Evolutionary conservation across 2,113 vertebrate species (phyloP), one percentile per base, ranked within the genome.

Genomic region (Prinia subflava): DNA sequence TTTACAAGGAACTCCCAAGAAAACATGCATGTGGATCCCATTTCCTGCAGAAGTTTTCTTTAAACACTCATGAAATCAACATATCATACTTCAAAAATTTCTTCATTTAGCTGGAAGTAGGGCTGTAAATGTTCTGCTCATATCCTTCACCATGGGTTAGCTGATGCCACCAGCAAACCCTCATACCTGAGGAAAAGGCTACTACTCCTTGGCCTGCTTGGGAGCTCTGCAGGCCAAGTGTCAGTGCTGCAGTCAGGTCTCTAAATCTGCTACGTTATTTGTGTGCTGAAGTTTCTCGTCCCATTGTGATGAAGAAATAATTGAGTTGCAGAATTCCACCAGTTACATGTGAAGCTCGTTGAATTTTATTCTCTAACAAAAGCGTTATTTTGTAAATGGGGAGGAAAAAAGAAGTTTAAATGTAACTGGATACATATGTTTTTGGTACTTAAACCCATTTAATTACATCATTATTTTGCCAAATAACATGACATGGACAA

Each of bases 401-500:
- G 27, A 39, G 24, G 21, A 31, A 10, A 47, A 35, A 65, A 53
- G 52, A 81, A 55, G 28, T 44, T 70, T 44, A 68, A 92, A 63
- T 73, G 49, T 70, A 86, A 96, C 59, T 71, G 82, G 71, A 84
- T 78, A 44, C 89, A 87, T 84, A 90, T 94, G 89, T 3, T 84
- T 94, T 93, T 94, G 37, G 86, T 95, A 73, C 59, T 94, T 75
- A 82, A 95, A 82, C 9, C n/a, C 30, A 5, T 74, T 94, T 87
- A 94, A 94, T 95, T 65, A 60, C 73, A 69, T 80, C 31, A 86
- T 90, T 91, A 87, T 59, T 87, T 78, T 92, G 93, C 94, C 87
- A 95, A 96, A 94, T 68, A 85, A 89, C 73, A 95, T 83, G 89
- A 89, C 59, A 90, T 33, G 65, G 73, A 92, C 89, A 95, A 97